Evolutionary conservation across 2,797 vertebrate genomes (phyloP).

Genomic region (Falco rusticolus): DNA sequence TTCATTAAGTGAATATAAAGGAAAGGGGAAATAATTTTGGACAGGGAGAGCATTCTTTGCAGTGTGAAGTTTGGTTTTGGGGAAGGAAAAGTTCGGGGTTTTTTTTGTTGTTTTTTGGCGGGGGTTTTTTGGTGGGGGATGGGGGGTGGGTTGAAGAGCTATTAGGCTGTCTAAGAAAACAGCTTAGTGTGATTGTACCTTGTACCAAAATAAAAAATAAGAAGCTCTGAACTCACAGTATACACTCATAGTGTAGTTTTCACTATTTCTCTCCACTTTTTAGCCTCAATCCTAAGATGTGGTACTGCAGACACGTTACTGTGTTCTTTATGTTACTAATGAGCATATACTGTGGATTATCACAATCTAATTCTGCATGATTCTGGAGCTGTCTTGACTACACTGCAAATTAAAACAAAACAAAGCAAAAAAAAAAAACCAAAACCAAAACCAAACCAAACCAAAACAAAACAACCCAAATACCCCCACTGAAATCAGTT

Average conservation of each 20-base stretch:
- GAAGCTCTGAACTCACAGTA: background rate
- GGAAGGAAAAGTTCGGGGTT: background rate
- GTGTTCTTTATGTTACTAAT: background rate
- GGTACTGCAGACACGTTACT: background rate
- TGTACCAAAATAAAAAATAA: background rate
- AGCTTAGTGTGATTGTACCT: background rate
- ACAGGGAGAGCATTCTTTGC: background rate
- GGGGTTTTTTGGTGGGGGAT: accelerated
- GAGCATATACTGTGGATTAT: background rate
- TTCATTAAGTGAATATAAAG: background rate
- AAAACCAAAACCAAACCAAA: background rate
- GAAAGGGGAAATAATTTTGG: background rate
- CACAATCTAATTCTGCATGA: background rate
- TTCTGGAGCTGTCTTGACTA: background rate
- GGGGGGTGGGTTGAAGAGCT: background rate
- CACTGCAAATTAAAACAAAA: background rate
- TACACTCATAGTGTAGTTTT: background rate
- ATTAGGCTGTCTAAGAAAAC: background rate
- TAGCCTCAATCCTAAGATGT: background rate
- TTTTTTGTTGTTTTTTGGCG: accelerated
- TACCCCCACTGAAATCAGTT: background rate
- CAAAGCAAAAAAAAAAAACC: background rate
- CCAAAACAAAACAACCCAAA: no score
- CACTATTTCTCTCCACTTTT: background rate
- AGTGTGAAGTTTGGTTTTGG: background rate